These are phyloP conservation scores for Lophius americanus DNA, from an alignment of 2,797 vertebrate genomes.

Conservation along the genomic window DNA sequence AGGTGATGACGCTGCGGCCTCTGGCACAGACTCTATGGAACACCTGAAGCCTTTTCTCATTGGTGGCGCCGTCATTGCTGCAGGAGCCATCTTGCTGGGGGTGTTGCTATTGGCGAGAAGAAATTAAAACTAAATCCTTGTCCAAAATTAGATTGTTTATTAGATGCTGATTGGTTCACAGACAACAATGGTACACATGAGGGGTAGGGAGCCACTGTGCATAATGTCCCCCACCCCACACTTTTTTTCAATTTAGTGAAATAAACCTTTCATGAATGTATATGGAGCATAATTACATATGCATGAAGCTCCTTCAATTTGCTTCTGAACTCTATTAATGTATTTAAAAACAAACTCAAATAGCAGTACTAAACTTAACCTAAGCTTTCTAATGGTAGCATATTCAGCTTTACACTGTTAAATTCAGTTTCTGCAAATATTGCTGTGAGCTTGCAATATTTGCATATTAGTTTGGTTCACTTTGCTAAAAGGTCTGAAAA, in stretches of 20 bases:
- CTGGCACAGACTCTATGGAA: constrained; percentile 82
- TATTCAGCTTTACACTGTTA: constrained; percentile 58
- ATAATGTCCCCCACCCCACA: constrained; percentile 13
- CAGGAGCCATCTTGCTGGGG: constrained; percentile 83
- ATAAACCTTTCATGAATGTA: constrained; percentile 58
- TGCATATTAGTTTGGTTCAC: constrained; percentile 57
- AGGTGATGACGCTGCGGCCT: constrained; percentile 67
- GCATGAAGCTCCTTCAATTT: constrained; percentile 69
- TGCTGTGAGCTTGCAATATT: constrained; percentile 49
- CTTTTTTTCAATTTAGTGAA: constrained; percentile 68
- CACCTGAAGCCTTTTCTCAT: constrained; percentile 85
- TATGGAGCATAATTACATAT: constrained; percentile 60
- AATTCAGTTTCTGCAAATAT: constrained; percentile 56
- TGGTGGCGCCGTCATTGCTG: constrained; percentile 80
- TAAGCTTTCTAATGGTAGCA: constrained; percentile 39
- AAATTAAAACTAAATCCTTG: constrained; percentile 74
- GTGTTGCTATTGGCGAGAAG: constrained; percentile 81
- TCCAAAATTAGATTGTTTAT: constrained; percentile 56
- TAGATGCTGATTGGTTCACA: constrained; percentile 71
- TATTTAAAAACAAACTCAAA: constrained; percentile 28
- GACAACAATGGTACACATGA: constrained; percentile 63
- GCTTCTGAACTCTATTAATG: constrained; percentile 50
- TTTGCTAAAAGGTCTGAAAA: constrained; percentile 45
- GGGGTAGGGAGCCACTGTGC: constrained; percentile 65
- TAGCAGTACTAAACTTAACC: constrained; percentile 36